These are phyloP conservation scores for Pterophyllum scalare DNA, from an alignment of 2,113 vertebrate species.

Conservation along the genomic window DNA sequence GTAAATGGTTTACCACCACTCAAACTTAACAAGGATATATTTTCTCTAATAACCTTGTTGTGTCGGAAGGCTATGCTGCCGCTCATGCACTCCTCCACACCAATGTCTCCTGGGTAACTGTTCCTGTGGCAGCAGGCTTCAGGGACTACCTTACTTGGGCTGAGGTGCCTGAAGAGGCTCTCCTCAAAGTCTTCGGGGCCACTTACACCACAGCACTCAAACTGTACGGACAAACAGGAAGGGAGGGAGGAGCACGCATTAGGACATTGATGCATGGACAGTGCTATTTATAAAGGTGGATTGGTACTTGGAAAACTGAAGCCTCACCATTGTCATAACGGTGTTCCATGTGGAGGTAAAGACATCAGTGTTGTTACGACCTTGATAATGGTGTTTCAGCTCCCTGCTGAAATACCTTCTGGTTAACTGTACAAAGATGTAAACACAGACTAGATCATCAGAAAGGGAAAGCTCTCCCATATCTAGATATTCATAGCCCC, in stretches of 20 bases:
- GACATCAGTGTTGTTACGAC: conserved; percentile 86
- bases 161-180: conserved; percentile 79
- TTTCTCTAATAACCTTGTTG: conserved; percentile 83
- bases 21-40: neutral
- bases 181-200: conserved; percentile 90
- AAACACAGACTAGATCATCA: neutral
- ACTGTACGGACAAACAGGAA: conserved; percentile 74
- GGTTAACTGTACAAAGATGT: conserved; percentile 83
- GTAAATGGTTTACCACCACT: too few relatives aligned
- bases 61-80: conserved; percentile 83
- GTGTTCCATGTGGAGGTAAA: conserved; percentile 93
- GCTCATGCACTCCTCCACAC: conserved; percentile 83
- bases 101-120: conserved; percentile 75
- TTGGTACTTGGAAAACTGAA: rapidly evolving
- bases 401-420: conserved; percentile 92
- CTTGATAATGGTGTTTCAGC: conserved; percentile 88
- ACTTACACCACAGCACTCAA: conserved; percentile 92
- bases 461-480: too few relatives aligned
- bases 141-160: conserved; percentile 70
- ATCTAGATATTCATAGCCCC: too few relatives aligned
- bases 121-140: conserved; percentile 90
- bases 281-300: neutral
- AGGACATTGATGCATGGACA: too few relatives aligned
- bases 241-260: neutral
- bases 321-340: conserved; percentile 90